Evolutionary conservation across 2,888 invertebrate species (phyloP), one percentile per base, ranked within the genome.

Genomic region (Girardia tigrina): DNA sequence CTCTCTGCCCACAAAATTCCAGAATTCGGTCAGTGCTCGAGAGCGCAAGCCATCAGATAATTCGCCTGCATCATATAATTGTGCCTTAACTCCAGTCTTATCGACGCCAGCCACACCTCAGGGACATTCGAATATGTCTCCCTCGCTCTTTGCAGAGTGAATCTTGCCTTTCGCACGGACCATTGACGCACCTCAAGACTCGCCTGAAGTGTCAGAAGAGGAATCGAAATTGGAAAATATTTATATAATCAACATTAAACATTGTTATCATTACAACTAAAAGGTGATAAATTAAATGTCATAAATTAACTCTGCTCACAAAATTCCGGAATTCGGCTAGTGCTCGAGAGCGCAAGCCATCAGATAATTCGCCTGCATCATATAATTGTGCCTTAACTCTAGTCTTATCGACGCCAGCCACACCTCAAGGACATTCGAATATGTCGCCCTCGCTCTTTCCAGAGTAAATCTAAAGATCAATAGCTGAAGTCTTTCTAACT

Each of bases 221-320:
- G 90, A 77, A 97, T 90, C 0, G 93, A 90, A 73, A 88, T 89
- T 0, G 92, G 90, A 83, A n/a, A n/a, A n/a, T n/a, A n/a, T n/a
- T n/a, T n/a, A n/a, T n/a, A n/a, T n/a, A n/a, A n/a, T n/a, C n/a
- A n/a, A n/a, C n/a, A n/a, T n/a, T n/a, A n/a, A n/a, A n/a, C n/a
- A n/a, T n/a, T n/a, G n/a, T n/a, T n/a, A n/a, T n/a, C n/a, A n/a
- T n/a, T n/a, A n/a, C n/a, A n/a, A n/a, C n/a, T n/a, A n/a, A n/a
- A n/a, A n/a, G n/a, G n/a, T n/a, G n/a, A n/a, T n/a, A n/a, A n/a
- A n/a, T n/a, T n/a, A n/a, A n/a, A n/a, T n/a, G n/a, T n/a, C n/a
- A n/a, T n/a, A n/a, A n/a, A n/a, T n/a, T n/a, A n/a, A n/a, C 82
- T 98, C 95, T 0, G 98, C 91, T 97, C 97, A 98, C 77, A 99